These are phyloP conservation scores for Tipula confusa DNA, from an alignment of 2,888 invertebrate genomes.

Conservation along the genomic window DNA sequence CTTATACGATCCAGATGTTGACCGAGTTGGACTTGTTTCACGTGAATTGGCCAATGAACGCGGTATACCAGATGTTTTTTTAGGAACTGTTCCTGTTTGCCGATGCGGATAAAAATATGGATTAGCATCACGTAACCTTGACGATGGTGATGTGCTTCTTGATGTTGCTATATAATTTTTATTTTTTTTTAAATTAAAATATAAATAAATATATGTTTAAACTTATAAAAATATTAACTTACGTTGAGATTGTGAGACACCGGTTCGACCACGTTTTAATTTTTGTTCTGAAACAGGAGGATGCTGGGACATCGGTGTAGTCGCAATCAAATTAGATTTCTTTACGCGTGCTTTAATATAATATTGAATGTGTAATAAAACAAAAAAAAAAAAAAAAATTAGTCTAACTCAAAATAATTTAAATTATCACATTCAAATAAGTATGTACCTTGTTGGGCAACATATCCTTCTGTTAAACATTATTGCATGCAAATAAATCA, in stretches of 20 bases:
- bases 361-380: slow-evolving; percentile 33
- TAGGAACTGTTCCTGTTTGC: slow-evolving; percentile 55
- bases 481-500: slow-evolving; percentile 36
- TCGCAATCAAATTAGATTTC: slow-evolving; percentile 53
- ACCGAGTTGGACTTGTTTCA: slow-evolving; percentile 63
- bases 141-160: slow-evolving; percentile 89
- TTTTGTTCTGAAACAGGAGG: slow-evolving; percentile 53
- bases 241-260: slow-evolving; percentile 92
- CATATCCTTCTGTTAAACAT: slow-evolving; percentile 56
- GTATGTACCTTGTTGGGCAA: slow-evolving; percentile 60
- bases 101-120: slow-evolving; percentile 48
- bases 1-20: slow-evolving; percentile 37
- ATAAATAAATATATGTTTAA: too few relatives aligned
- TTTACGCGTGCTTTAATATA: slow-evolving; percentile 58
- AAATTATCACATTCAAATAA: slow-evolving; percentile 33
- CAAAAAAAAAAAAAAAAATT: slow-evolving; percentile 21
- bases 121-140: slow-evolving; percentile 69
- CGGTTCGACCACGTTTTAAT: slow-evolving; percentile 61
- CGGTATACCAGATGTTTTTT: slow-evolving; percentile 67
- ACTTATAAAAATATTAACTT: slow-evolving; percentile 52
- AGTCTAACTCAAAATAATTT: background rate
- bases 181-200: too few relatives aligned
- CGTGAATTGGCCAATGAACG: slow-evolving; percentile 64
- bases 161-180: slow-evolving; percentile 78
- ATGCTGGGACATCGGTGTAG: slow-evolving; percentile 38